Evolutionary conservation across 2,797 vertebrate genomes (phyloP).

Genomic region (Sciurus carolinensis): DNA sequence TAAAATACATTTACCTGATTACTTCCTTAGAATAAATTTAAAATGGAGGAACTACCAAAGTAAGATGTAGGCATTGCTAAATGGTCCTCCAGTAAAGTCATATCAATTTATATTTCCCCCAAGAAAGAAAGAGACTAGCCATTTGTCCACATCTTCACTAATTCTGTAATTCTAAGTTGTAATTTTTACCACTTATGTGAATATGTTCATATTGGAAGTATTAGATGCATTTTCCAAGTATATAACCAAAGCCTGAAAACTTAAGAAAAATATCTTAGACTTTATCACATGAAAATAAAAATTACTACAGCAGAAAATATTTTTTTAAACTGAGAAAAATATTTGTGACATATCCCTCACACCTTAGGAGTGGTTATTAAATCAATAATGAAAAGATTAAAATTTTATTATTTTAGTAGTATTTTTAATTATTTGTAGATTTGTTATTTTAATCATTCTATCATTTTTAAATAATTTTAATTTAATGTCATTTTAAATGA

Average conservation of each 20-base stretch:
- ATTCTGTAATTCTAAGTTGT: slow-evolving; percentile 3
- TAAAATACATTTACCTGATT: neutral
- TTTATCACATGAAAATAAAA: slow-evolving; percentile 58
- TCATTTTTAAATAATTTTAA: neutral
- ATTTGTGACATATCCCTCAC: slow-evolving; percentile 41
- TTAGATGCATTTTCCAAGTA: slow-evolving; percentile 43
- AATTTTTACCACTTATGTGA: slow-evolving; percentile 46
- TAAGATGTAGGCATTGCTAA: slow-evolving; percentile 50
- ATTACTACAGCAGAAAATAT: neutral
- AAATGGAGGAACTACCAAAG: neutral
- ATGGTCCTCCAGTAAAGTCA: neutral
- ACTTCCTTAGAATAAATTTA: slow-evolving; percentile 52
- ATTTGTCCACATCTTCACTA: slow-evolving; percentile 48
- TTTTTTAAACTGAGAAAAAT: slow-evolving; percentile 43
- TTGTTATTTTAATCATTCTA: neutral
- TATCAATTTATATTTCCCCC: neutral
- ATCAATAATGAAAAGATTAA: slow-evolving; percentile 58
- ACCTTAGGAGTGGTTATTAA: slow-evolving; percentile 60
- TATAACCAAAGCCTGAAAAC: slow-evolving; percentile 44
- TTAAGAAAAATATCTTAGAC: slow-evolving; percentile 38
- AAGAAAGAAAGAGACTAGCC: neutral
- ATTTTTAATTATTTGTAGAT: neutral
- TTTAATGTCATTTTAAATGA: neutral
- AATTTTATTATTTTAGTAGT: neutral
- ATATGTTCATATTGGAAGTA: neutral